A percentile compares a stretch with the other conserved stretches of the same genome.
These are phyloP conservation scores for Coreius guichenoti DNA, from an alignment of 2,797 vertebrate species.

Conservation along the genomic window DNA sequence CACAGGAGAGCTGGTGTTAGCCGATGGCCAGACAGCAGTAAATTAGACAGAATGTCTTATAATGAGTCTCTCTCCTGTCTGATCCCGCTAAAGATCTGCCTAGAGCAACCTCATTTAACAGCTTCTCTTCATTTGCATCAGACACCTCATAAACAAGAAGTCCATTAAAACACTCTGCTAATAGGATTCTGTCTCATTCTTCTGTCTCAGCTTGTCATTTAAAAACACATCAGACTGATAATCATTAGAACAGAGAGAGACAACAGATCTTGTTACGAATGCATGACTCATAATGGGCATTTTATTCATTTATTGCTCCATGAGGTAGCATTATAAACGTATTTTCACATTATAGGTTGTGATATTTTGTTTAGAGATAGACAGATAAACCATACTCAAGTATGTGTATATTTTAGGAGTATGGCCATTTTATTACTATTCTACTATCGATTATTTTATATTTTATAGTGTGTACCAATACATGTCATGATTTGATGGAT, in stretches of 20 bases:
- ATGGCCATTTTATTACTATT: background rate
- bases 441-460: background rate
- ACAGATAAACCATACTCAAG: background rate
- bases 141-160: conserved; percentile 44
- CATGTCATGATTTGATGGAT: background rate
- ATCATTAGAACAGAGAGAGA: background rate
- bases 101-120: conserved; percentile 19
- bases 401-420: background rate
- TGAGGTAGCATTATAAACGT: background rate
- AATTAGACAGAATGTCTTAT: conserved; percentile 30
- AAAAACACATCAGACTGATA: conserved; percentile 13
- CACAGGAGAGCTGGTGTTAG: background rate
- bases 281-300: background rate
- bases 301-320: background rate
- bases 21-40: conserved; percentile 33
- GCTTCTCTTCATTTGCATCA: conserved; percentile 41
- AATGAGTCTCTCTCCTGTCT: conserved; percentile 21
- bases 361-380: background rate
- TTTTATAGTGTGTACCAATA: background rate
- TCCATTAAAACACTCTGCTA: conserved; percentile 41
- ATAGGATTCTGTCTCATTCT: conserved; percentile 19
- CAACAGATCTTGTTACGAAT: background rate
- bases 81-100: background rate
- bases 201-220: conserved; percentile 33
- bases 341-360: background rate